Evolutionary conservation across 2,797 vertebrate species (phyloP), one percentile per base, ranked within the genome.

Genomic region (Poecilia velifera): DNA sequence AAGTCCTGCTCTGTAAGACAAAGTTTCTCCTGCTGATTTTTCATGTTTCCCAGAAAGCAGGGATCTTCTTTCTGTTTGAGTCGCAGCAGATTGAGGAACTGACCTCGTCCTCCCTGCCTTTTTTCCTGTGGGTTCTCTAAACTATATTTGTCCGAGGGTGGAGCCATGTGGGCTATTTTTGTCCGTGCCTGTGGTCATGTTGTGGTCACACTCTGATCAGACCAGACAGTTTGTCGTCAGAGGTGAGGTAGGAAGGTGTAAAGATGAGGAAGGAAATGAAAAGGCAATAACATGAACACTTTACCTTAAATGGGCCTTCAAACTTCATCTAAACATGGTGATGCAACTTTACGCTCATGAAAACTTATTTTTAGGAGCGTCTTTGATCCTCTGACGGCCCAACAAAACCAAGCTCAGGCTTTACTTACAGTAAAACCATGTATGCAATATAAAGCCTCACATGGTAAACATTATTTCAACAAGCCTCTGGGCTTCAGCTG

Each of bases 141-240:
- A 13, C 82, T 91, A 89, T 88, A 81, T 91, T 85, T 79, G 80
- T 70, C 36, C 9, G 3, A 85, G 90, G 91, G 93, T 88, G 91
- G 91, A 89, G 79, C 79, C 78, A 74, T 81, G 76, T 76, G 80
- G 81, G 86, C 77, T 93, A 92, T 93, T 94, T 91, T 62, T 62
- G 87, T 85, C 84, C 49, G 57, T 77, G 73, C 46, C 79, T 83
- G 85, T 80, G 86, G 68, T 84, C 72, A 74, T 90, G 81, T 90
- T 84, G 82, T 86, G 89, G 85, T 89, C 76, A 72, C 72, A 83
- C 72, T 84, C 79, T 72, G 6, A 76, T 87, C 25, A n/a, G 53
- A 88, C 71, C 78, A 84, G 89, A 85, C 84, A 74, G 64, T 82
- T 87, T 62, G 51, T 72, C 51, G 64, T 59, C 84, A 59, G 7